Evolutionary conservation across 2,888 invertebrate genomes (phyloP).

Genomic region (Drosophila maculinotata): DNA sequence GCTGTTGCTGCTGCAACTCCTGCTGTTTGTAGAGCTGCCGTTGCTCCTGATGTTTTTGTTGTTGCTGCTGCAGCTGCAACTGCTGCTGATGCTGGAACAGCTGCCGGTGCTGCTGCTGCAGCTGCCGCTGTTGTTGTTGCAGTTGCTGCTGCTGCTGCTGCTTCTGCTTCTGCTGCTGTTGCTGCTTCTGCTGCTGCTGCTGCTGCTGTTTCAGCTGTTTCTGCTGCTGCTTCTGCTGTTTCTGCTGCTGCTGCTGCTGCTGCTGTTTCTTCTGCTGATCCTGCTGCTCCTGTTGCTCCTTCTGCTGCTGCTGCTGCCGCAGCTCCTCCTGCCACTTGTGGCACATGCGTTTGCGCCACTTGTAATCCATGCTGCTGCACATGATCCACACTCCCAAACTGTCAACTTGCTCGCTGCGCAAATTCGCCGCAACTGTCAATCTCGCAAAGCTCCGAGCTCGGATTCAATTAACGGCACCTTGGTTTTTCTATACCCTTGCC

Average conservation of each 20-base stretch:
- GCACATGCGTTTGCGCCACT: slow-evolving; percentile 51
- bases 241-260: neutral
- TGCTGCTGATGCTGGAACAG: neutral
- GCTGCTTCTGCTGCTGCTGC: neutral
- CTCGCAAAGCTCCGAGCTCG: neutral
- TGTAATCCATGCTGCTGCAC: slow-evolving; percentile 27
- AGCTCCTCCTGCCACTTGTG: slow-evolving; percentile 48
- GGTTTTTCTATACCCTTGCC: neutral
- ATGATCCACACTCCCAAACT: slow-evolving; percentile 12
- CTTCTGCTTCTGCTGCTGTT: slow-evolving; percentile 4
- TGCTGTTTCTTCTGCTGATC: slow-evolving; percentile 25
- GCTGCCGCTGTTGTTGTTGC: neutral
- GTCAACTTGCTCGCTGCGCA: slow-evolving; percentile 19
- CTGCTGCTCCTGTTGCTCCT: neutral
- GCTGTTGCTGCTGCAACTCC: neutral
- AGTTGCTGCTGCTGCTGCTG: slow-evolving; percentile 32
- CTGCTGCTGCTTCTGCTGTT: neutral
- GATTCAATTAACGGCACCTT: neutral
- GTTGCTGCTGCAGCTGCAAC: too few species aligned
- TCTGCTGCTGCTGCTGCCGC: slow-evolving; percentile 8
- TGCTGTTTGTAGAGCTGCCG: neutral
- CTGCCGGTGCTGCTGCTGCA: neutral
- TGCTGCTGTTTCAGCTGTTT: neutral
- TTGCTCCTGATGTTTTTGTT: neutral
- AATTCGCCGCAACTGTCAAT: slow-evolving; percentile 21